These are phyloP conservation scores for Chymomyza costata DNA, from an alignment of 1,140 invertebrate species.

Conservation along the genomic window DNA sequence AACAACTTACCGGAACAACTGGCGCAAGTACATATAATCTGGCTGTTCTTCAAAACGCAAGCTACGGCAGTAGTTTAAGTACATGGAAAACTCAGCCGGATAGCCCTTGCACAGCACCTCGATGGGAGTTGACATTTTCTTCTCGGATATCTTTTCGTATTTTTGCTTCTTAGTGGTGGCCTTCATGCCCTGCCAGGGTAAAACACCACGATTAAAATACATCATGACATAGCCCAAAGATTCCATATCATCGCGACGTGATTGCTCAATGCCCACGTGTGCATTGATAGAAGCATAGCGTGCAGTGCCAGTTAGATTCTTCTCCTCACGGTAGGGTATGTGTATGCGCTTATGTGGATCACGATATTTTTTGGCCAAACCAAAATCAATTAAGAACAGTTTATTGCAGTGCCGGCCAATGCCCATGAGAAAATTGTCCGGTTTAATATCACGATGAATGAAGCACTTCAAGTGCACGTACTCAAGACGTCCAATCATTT, in stretches of 20 bases:
- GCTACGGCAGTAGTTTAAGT: slow-evolving; percentile 97
- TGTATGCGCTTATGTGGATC: slow-evolving; percentile 91
- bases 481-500: slow-evolving; percentile 93
- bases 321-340: slow-evolving; percentile 96
- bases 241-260: slow-evolving; percentile 96
- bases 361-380: slow-evolving; percentile 96
- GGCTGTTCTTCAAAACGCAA: slow-evolving; percentile 96
- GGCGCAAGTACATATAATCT: slow-evolving; percentile 98
- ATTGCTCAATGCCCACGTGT: slow-evolving; percentile 94
- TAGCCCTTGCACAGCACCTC: slow-evolving; percentile 96
- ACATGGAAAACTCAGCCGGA: slow-evolving; percentile 98
- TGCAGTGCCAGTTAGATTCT: slow-evolving; percentile 97
- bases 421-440: slow-evolving; percentile 99
- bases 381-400: slow-evolving; percentile 98
- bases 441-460: slow-evolving; percentile 97
- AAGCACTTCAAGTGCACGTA: slow-evolving; percentile 97
- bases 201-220: slow-evolving; percentile 95
- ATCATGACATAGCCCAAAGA: slow-evolving; percentile 97
- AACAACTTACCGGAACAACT: slow-evolving; percentile 80
- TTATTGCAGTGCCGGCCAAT: slow-evolving; percentile 97
- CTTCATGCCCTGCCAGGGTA: slow-evolving; percentile 96
- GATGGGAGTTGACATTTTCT: slow-evolving; percentile 97
- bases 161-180: slow-evolving; percentile 97
- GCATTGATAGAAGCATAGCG: slow-evolving; percentile 98
- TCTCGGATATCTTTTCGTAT: slow-evolving; percentile 98